These are phyloP conservation scores for Ornithoptera priamus DNA, from an alignment of 2,888 invertebrate genomes.

Conservation along the genomic window DNA sequence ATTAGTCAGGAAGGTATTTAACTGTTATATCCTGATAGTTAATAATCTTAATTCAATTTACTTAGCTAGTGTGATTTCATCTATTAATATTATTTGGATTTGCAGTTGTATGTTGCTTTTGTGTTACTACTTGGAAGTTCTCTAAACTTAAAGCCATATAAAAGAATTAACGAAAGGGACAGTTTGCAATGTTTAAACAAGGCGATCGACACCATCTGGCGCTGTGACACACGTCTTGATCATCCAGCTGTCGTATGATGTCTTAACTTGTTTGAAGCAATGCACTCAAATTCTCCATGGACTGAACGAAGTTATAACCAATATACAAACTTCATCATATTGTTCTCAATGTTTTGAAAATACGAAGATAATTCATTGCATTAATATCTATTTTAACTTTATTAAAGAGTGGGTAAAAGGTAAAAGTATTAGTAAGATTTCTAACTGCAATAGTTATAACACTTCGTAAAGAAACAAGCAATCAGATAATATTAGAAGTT, in stretches of 20 bases:
- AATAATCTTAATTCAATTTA: too few relatives aligned
- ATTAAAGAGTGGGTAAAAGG: neutral
- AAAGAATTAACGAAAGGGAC: neutral
- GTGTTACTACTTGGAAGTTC: neutral
- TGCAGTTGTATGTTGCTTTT: neutral
- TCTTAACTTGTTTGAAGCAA: neutral
- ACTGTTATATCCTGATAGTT: too few relatives aligned
- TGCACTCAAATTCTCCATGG: neutral
- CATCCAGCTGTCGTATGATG: slow-evolving; percentile 1
- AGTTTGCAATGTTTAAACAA: neutral
- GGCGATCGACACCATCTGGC: slow-evolving; percentile 13
- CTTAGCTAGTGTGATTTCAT: too few relatives aligned
- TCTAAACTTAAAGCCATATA: slow-evolving; percentile 16
- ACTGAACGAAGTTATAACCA: neutral
- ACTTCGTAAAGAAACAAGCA: neutral
- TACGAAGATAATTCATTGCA: neutral
- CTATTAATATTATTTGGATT: too few relatives aligned
- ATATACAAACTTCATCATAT: neutral
- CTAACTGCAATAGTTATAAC: neutral
- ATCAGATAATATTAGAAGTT: neutral
- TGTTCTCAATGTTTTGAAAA: neutral
- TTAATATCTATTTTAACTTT: neutral
- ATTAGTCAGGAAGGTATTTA: too few relatives aligned
- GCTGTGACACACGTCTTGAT: slow-evolving; percentile 10
- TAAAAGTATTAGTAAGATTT: too few relatives aligned